Evolutionary conservation across 1,140 invertebrate genomes (phyloP).

Genomic region (Apolygus lucorum): DNA sequence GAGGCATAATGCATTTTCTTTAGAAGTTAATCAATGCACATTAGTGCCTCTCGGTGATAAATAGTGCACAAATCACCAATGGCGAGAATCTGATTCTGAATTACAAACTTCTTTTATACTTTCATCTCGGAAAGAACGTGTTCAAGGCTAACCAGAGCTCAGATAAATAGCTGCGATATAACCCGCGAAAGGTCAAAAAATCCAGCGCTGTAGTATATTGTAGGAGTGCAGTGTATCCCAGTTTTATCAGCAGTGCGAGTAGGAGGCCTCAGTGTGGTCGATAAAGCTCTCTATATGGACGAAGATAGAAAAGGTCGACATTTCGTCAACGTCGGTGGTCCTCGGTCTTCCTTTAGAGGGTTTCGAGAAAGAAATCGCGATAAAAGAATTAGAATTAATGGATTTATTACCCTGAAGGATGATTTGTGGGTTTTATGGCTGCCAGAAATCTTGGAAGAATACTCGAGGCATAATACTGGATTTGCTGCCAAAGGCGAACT

Average conservation of each 20-base stretch:
- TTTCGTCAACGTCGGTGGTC: neutral
- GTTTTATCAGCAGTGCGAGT: neutral
- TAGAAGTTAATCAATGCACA: neutral
- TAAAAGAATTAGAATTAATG: no score
- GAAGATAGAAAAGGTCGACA: neutral
- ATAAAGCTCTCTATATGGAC: neutral
- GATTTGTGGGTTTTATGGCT: no score
- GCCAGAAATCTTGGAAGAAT: no score
- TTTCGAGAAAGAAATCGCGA: neutral
- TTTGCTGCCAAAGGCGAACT: no score
- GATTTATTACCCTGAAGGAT: no score
- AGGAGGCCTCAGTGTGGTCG: no score
- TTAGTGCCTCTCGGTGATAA: neutral
- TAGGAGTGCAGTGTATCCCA: neutral
- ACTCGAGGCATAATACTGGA: no score
- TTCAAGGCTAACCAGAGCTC: neutral
- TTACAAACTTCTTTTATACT: neutral
- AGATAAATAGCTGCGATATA: neutral
- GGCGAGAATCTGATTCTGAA: neutral
- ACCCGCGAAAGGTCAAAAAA: slow-evolving; percentile 14
- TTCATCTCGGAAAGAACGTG: neutral
- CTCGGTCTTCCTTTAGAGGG: neutral
- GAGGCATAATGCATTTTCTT: no score
- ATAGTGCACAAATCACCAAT: neutral
- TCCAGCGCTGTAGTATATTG: slow-evolving; percentile 1